phyloP scores from a whole-genome alignment of 2,888 invertebrate species.

The Tetheella fluctuosa region DNA sequence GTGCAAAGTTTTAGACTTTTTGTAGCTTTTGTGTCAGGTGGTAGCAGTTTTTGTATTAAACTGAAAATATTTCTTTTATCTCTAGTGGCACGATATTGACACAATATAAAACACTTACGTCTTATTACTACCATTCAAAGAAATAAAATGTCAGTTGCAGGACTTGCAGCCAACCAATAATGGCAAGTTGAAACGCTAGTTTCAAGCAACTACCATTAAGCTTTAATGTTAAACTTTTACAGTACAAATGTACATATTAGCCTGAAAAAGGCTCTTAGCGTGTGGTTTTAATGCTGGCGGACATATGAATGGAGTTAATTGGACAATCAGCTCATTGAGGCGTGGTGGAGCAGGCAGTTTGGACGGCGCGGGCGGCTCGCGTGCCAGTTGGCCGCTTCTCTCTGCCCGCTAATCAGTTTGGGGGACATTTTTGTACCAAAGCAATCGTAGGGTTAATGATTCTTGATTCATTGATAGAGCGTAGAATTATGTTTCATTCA shows the following conservation, averaged over 20 bases:
- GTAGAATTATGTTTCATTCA: not conserved
- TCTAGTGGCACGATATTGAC: not conserved
- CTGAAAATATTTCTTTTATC: too few species aligned
- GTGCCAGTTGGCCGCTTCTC: constrained; percentile 74
- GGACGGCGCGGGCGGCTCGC: constrained; percentile 56
- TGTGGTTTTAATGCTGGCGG: constrained; percentile 54
- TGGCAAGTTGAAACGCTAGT: not conserved
- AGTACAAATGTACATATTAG: constrained; percentile 60
- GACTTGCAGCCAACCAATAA: constrained; percentile 7
- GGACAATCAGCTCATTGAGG: constrained; percentile 75
- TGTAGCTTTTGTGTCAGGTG: constrained; percentile 11
- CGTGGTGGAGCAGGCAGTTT: constrained; percentile 68
- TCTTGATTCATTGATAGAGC: constrained; percentile 13
- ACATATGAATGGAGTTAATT: constrained; percentile 81
- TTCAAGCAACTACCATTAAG: constrained; percentile 38
- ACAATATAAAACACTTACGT: constrained; percentile 3
- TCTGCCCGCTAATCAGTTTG: constrained; percentile 64
- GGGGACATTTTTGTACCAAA: constrained; percentile 47
- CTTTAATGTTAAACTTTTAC: constrained; percentile 48
- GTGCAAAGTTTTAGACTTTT: constrained; percentile 24
- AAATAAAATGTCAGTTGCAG: constrained; percentile 5
- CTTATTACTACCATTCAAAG: not conserved
- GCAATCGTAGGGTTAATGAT: constrained; percentile 35
- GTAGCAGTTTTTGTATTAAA: too few species aligned
- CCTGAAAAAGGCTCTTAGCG: constrained; percentile 59